Percentiles rank a stretch among this genome's conserved stretches.
Conservation (phyloP, 2,797 vertebrate genomes). For the Bradypodion pumilum region DNA sequence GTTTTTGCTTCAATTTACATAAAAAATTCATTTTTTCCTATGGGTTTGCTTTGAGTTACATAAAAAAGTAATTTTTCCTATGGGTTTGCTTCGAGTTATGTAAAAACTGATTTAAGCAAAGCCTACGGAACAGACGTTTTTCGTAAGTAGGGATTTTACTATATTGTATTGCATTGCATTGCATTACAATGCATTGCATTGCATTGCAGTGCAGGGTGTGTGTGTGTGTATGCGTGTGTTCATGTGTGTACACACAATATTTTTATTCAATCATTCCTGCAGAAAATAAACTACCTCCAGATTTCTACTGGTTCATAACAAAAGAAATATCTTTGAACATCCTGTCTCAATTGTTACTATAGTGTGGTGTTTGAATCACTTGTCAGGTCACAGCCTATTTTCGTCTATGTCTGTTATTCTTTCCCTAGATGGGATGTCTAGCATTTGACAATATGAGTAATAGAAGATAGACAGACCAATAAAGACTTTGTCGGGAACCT, state of each 20-base stretch:
- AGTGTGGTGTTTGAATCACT: neutral
- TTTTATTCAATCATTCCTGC: neutral
- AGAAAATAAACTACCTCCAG: neutral
- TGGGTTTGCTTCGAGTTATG: too few species aligned
- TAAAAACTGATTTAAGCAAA: too few species aligned
- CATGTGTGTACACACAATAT: neutral
- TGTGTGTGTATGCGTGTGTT: too few species aligned
- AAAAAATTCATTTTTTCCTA: too few species aligned
- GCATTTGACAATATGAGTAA: conserved; percentile 25
- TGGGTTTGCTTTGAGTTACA: too few species aligned
- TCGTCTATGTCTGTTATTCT: conserved; percentile 6
- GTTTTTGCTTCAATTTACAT: too few species aligned
- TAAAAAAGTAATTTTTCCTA: too few species aligned
- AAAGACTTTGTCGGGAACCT: conserved; percentile 25
- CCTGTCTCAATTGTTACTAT: neutral
- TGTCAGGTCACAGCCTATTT: neutral
- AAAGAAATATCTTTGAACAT: conserved; percentile 19
- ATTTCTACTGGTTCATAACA: conserved; percentile 4
- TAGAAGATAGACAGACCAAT: conserved; percentile 37
- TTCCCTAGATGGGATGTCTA: conserved; percentile 23
- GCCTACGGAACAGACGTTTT: too few species aligned
- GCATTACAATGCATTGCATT: too few species aligned
- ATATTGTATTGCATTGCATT: too few species aligned
- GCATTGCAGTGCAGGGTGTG: too few species aligned
- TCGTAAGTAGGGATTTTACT: too few species aligned